A percentile compares a stretch with the other conserved stretches of the same genome.
phyloP scores from a whole-genome alignment of 2,113 vertebrate genomes.

The Rissa tridactyla region DNA sequence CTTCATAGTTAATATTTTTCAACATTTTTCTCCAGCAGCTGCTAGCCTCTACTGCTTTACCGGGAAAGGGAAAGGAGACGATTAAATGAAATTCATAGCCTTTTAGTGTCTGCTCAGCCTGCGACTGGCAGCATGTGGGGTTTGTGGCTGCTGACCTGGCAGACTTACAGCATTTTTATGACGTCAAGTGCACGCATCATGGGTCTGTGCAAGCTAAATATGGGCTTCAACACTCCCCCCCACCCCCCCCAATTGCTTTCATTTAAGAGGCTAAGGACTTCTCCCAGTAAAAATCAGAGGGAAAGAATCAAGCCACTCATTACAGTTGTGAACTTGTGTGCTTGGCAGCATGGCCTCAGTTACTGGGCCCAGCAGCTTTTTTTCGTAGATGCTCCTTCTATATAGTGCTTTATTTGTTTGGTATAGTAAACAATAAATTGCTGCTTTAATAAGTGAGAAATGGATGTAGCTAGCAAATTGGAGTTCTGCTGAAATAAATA shows the following conservation, averaged over 20 bases:
- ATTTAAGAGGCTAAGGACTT: not conserved
- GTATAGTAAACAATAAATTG: not conserved
- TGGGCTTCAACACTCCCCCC: not conserved
- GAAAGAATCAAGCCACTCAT: not conserved
- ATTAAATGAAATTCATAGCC: conserved; percentile 42
- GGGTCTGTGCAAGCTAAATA: conserved; percentile 2
- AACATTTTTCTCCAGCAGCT: not conserved
- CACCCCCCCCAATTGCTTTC: rapidly evolving
- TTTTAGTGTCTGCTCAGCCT: not conserved
- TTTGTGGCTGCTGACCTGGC: conserved; percentile 49
- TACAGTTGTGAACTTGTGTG: not conserved
- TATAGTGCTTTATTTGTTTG: not conserved
- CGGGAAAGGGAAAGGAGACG: not conserved
- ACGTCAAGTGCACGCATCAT: not conserved
- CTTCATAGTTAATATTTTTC: not conserved
- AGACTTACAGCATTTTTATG: not conserved
- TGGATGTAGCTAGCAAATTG: not conserved
- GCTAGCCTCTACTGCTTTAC: not conserved
- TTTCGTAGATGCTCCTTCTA: not conserved
- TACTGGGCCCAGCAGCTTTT: not conserved
- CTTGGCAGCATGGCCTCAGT: not conserved
- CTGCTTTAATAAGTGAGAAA: not conserved
- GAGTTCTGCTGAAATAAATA: not conserved
- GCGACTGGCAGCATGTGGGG: not conserved
- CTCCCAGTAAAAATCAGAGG: not conserved